Conservation (phyloP, 1,140 invertebrate species). For the Asbolus verrucosus region DNA sequence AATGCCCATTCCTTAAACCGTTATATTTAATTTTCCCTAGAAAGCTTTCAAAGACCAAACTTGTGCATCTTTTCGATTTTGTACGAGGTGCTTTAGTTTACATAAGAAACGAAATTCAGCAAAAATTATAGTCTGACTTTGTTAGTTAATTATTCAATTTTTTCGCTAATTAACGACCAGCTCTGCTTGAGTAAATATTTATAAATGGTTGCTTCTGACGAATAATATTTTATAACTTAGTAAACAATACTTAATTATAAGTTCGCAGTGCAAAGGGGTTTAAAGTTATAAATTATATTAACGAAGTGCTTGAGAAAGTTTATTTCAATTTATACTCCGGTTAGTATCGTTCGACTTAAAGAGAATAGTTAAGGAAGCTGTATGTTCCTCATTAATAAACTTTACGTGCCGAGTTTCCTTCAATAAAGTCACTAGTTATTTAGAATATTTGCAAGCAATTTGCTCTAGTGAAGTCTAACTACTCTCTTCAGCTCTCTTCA, state of each 20-base stretch:
- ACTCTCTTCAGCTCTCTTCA: not conserved
- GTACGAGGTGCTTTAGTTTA: conserved; percentile 1
- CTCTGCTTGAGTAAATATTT: not conserved
- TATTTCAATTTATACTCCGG: conserved; percentile 37
- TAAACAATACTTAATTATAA: conserved; percentile 37
- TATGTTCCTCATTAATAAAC: conserved; percentile 24
- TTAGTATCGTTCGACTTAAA: conserved; percentile 39
- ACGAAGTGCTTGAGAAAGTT: conserved; percentile 35
- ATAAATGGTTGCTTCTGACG: conserved; percentile 21
- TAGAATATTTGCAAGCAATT: conserved; percentile 19
- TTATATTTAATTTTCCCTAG: conserved; percentile 18
- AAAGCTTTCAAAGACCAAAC: not conserved
- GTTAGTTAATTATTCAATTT: conserved; percentile 10
- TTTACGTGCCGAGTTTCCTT: conserved; percentile 24
- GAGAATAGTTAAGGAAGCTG: conserved; percentile 36
- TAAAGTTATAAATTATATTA: conserved; percentile 34
- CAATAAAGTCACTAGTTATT: conserved; percentile 31
- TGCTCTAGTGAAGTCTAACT: not conserved
- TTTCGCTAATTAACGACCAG: conserved; percentile 16
- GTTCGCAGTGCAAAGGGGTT: conserved; percentile 20
- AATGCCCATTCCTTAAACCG: conserved; percentile 21
- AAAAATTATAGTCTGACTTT: not conserved
- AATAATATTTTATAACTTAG: conserved; percentile 37
- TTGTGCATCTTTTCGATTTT: not conserved
- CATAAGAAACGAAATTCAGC: not conserved